Percentiles rank a stretch among this genome's conserved stretches.
These are phyloP conservation scores for Octopus bimaculoides DNA, from an alignment of 1,140 invertebrate species.

Conservation along the genomic window DNA sequence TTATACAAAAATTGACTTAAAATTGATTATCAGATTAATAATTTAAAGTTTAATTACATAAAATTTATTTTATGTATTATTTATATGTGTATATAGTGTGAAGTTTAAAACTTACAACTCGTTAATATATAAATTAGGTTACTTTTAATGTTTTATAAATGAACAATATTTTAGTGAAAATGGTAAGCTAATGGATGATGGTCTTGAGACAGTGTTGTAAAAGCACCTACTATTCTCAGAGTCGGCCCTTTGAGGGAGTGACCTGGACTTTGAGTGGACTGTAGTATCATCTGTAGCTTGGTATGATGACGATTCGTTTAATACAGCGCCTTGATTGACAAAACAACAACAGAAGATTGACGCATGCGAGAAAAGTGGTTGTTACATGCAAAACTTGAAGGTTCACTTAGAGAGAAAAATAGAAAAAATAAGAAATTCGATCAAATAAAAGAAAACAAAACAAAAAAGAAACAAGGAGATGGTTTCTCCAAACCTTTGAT, in stretches of 20 bases:
- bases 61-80: no score
- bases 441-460: neutral
- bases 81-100: no score
- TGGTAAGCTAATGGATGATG: no score
- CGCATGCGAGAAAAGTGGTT: neutral
- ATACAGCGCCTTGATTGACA: neutral
- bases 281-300: neutral
- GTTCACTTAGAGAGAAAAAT: neutral
- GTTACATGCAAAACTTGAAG: conserved; percentile 4
- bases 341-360: conserved; percentile 3
- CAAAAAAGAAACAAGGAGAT: neutral
- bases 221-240: conserved; percentile 10
- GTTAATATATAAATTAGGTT: no score
- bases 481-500: no score
- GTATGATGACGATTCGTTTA: neutral
- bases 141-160: no score
- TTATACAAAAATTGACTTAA: no score
- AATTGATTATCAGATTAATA: no score
- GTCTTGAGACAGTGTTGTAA: neutral
- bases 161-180: no score
- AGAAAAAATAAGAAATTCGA: neutral
- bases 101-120: no score
- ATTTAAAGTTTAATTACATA: no score
- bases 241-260: conserved; percentile 4
- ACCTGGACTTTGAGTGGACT: conserved; percentile 2